Conservation (phyloP, 2,113 vertebrate species). For the Eptesicus fuscus region DNA sequence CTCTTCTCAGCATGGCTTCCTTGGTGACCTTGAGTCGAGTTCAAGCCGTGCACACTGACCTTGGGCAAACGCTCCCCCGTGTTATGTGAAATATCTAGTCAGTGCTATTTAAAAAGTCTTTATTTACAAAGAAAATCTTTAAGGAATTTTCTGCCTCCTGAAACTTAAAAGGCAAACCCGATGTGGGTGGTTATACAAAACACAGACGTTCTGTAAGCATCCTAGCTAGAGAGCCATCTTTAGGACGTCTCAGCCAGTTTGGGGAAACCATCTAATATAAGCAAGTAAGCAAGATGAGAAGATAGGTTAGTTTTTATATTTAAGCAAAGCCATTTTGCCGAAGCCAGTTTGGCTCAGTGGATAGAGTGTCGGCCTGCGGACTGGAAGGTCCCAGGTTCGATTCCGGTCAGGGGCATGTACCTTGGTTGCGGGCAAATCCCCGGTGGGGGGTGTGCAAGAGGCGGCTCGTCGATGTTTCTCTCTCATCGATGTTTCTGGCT, state of each 20-base stretch:
- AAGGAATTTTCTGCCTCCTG: neutral
- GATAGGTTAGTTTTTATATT: neutral
- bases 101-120: neutral
- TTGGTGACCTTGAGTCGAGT: neutral
- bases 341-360: no score
- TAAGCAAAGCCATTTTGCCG: neutral
- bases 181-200: neutral
- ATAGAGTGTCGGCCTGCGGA: no score
- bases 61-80: neutral
- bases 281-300: neutral
- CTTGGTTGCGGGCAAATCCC: no score
- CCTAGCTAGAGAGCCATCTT: no score
- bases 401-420: no score
- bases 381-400: no score
- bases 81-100: neutral
- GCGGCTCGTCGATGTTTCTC: no score
- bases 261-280: neutral
- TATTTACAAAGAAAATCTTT: neutral
- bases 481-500: no score
- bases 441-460: no score
- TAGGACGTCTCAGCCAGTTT: neutral
- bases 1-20: neutral
- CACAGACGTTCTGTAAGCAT: neutral
- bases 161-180: neutral
- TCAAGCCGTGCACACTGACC: neutral